phyloP scores from a whole-genome alignment of 2,888 invertebrate genomes.

The Euclidia mi region DNA sequence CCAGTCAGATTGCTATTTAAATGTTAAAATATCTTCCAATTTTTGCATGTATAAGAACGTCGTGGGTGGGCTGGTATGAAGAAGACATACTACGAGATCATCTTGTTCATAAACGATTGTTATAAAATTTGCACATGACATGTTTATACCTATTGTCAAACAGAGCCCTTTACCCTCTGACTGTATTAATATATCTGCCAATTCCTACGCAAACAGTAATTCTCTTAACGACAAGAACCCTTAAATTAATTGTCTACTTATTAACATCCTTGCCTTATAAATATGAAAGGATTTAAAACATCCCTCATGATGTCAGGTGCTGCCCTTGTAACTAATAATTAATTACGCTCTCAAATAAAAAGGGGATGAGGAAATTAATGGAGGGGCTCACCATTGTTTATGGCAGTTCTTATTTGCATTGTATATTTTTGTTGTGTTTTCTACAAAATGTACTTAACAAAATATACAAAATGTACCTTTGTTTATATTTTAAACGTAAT shows the following conservation, averaged over 20 bases:
- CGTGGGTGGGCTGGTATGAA: no score
- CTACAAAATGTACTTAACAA: conserved; percentile 4
- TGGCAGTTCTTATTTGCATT: conserved; percentile 44
- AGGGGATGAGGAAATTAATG: conserved; percentile 38
- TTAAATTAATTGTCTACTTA: conserved; percentile 3
- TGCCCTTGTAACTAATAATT: conserved; percentile 15
- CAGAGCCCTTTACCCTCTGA: no score
- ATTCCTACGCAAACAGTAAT: no score
- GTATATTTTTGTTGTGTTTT: conserved; percentile 27
- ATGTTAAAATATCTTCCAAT: no score
- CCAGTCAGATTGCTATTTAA: no score
- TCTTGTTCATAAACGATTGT: no score
- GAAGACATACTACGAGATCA: no score
- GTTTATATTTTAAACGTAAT: conserved; percentile 14
- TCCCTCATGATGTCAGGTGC: conserved; percentile 15
- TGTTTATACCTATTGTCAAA: no score
- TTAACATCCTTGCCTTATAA: conserved; percentile 8
- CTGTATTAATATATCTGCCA: no score
- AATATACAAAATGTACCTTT: conserved; percentile 13
- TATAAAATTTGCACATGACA: no score
- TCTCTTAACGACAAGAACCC: not conserved
- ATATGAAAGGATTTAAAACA: conserved; percentile 16
- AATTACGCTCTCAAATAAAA: conserved; percentile 25
- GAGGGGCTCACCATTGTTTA: conserved; percentile 45
- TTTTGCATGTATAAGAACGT: no score